phyloP scores from a whole-genome alignment of 2,113 vertebrate genomes.

The Sylvietta virens region DNA sequence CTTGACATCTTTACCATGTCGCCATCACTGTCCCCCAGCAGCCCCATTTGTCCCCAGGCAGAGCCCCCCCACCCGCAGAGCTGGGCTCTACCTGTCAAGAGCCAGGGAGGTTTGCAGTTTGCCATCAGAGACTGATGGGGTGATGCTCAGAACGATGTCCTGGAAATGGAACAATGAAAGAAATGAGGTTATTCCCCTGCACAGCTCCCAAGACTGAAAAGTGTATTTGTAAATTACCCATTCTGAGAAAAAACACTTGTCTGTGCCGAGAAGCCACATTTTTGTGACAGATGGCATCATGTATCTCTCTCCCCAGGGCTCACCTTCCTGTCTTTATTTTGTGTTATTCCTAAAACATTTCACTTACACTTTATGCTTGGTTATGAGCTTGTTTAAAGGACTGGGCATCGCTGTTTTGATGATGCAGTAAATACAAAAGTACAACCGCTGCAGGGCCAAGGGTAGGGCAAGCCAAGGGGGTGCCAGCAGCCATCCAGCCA shows the following conservation, averaged over 20 bases:
- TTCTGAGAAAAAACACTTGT: neutral
- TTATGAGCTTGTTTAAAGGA: neutral
- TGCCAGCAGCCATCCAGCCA: neutral
- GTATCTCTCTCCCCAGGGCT: neutral
- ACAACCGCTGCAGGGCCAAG: neutral
- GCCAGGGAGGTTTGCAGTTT: conserved; percentile 34
- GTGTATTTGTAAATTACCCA: neutral
- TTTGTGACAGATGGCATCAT: neutral
- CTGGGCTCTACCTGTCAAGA: conserved; percentile 51
- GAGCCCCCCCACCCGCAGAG: neutral
- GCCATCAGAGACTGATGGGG: neutral
- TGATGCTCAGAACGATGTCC: conserved; percentile 43
- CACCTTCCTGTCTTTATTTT: neutral
- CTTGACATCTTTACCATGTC: neutral
- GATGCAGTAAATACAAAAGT: neutral
- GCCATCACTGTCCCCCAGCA: neutral
- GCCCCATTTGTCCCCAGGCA: neutral
- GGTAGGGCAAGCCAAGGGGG: neutral
- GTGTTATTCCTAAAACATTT: neutral
- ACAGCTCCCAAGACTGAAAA: neutral
- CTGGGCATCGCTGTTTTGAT: accelerated
- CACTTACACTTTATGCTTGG: neutral
- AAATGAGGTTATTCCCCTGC: neutral
- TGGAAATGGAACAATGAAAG: neutral
- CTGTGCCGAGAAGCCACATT: neutral